Conservation (phyloP, 2,888 invertebrate genomes). For the Muscina levida region DNA sequence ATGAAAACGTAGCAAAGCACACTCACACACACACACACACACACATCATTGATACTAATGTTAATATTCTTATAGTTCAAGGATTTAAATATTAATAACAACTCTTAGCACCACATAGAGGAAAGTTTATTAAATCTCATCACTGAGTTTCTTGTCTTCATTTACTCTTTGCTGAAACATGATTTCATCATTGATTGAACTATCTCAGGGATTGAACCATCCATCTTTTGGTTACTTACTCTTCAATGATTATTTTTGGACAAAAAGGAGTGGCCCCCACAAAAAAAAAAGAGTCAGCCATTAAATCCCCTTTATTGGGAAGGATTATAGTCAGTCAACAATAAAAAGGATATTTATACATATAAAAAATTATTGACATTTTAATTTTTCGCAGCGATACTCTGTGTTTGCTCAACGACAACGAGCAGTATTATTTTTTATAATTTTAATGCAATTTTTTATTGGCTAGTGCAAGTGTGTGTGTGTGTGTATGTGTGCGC, state of each 20-base stretch:
- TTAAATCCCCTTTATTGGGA: constrained; percentile 60
- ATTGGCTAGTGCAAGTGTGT: constrained; percentile 8
- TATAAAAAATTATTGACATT: constrained; percentile 54
- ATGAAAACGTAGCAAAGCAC: too few relatives aligned
- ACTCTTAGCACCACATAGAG: not conserved
- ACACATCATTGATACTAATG: not conserved
- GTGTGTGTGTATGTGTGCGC: not conserved
- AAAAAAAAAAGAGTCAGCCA: constrained; percentile 20
- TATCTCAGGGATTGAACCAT: not conserved
- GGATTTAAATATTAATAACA: not conserved
- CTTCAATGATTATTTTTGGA: constrained; percentile 27
- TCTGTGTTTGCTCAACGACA: not conserved
- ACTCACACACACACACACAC: too few relatives aligned
- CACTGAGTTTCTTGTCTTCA: not conserved
- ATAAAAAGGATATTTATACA: constrained; percentile 45
- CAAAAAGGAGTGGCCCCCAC: too few relatives aligned
- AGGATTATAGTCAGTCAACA: constrained; percentile 63
- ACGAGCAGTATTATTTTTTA: constrained; percentile 19
- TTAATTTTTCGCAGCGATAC: constrained; percentile 55
- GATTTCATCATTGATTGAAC: too few relatives aligned
- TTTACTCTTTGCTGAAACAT: too few relatives aligned
- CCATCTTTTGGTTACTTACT: not conserved
- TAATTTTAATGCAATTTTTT: constrained; percentile 39
- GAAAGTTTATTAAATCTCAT: not conserved
- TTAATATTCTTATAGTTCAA: not conserved